Percentiles rank a stretch among this genome's conserved stretches.
Evolutionary conservation across 2,113 vertebrate genomes (phyloP).

Genomic region (Chiloscyllium plagiosum): DNA sequence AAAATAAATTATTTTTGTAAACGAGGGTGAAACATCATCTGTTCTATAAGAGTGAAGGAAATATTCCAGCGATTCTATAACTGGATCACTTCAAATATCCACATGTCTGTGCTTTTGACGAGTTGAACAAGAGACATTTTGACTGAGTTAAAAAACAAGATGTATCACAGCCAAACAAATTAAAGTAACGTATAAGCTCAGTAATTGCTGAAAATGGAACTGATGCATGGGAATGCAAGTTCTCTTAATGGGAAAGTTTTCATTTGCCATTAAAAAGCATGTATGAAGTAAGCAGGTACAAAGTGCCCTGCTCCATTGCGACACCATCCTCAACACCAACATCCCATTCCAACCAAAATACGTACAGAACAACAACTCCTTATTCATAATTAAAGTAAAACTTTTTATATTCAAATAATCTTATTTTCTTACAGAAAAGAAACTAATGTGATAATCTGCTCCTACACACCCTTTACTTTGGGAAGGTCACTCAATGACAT

Average conservation of each 20-base stretch:
- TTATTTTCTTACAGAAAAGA: background rate
- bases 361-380: background rate
- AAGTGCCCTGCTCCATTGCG: background rate
- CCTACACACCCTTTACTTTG: background rate
- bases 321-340: no score
- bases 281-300: background rate
- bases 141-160: background rate
- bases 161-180: background rate
- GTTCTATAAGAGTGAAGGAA: background rate
- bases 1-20: background rate
- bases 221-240: background rate
- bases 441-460: background rate
- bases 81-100: background rate
- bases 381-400: background rate
- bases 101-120: background rate
- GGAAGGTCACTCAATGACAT: constrained; percentile 19
- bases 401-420: background rate
- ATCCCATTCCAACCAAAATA: no score
- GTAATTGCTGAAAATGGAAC: background rate
- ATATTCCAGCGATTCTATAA: background rate
- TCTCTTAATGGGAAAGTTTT: no score
- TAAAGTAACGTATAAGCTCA: background rate
- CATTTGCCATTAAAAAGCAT: background rate
- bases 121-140: background rate
- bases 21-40: background rate